A percentile compares a stretch with the other conserved stretches of the same genome.
These are phyloP conservation scores for Notamacropus eugenii DNA, from an alignment of 2,797 vertebrate genomes.

Conservation along the genomic window DNA sequence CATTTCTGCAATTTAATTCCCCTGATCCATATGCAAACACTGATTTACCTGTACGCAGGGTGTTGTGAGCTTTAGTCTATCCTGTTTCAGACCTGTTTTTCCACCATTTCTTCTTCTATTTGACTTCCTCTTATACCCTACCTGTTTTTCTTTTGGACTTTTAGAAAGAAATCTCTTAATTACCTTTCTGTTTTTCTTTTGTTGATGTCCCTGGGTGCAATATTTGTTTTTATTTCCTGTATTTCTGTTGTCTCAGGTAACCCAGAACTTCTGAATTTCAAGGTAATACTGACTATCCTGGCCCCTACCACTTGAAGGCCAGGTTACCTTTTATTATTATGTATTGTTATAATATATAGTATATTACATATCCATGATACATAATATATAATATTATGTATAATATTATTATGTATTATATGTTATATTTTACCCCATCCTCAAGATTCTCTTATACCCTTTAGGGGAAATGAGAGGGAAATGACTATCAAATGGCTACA, in stretches of 20 bases:
- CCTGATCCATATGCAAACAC: background rate
- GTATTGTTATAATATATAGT: too few species aligned
- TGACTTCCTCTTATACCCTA: background rate
- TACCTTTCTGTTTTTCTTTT: background rate
- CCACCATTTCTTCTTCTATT: background rate
- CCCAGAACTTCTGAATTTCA: background rate
- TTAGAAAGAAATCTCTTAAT: background rate
- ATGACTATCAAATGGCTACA: background rate
- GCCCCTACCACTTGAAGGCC: background rate
- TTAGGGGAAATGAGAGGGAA: background rate
- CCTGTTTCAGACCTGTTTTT: background rate
- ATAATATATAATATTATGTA: too few species aligned
- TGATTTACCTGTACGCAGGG: background rate
- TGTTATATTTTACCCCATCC: background rate
- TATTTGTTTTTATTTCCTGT: background rate
- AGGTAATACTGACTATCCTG: background rate
- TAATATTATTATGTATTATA: background rate
- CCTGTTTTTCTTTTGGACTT: background rate
- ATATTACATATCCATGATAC: too few species aligned
- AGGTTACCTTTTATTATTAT: too few species aligned
- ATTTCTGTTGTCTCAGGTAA: background rate
- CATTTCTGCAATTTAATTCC: background rate
- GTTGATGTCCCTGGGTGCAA: background rate
- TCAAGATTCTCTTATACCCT: background rate
- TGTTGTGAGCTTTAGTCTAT: background rate